Evolutionary conservation across 2,797 vertebrate genomes (phyloP), one percentile per base, ranked within the genome.

Genomic region (Nothura maculosa): DNA sequence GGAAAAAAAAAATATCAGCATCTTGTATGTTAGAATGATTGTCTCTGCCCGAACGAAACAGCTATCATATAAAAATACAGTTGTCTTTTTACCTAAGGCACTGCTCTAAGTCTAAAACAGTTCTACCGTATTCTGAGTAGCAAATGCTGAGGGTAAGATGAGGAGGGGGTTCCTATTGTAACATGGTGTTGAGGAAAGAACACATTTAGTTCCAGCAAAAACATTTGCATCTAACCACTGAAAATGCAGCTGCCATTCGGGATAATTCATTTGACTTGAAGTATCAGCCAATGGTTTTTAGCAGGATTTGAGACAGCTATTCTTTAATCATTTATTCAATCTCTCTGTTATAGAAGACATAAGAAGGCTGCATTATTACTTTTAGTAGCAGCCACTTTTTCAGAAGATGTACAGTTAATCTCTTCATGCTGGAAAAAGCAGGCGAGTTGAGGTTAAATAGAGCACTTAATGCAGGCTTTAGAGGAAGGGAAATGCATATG

Each of bases 41-140:
- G 98, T 99, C 98, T 98, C 98, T 98, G 98, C 98, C 96, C 96
- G 98, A 97, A 97, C 94, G 95, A 98, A 97, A 98, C 77, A 95
- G 85, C 93, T 95, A 97, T 96, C 92, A 85, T 98, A 98, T 97
- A 97, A 98, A 98, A 98, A 98, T 98, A 98, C 83, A 96, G 94
- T 96, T 95, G 81, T 96, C 85, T 72, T 89, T 75, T 97, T 97
- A 97, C 94, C 98, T 98, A 99, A 99, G 98, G 98, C 98, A 99
- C 98, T 97, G 92, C 97, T 98, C 98, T 98, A 98, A 92, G 81
- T 90, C 98, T 98, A 97, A 92, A 93, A 97, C 95, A 96, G 90
- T 96, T 87, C 74, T 96, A 97, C 66, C 20, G 48, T 81, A 93
- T 96, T 91, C 76, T 70, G 79, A 95, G 78, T 6, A 94, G 92